Evolutionary conservation across 1,140 invertebrate species (phyloP), one percentile per base, ranked within the genome.

Genomic region (Pentalonia nigronervosa): DNA sequence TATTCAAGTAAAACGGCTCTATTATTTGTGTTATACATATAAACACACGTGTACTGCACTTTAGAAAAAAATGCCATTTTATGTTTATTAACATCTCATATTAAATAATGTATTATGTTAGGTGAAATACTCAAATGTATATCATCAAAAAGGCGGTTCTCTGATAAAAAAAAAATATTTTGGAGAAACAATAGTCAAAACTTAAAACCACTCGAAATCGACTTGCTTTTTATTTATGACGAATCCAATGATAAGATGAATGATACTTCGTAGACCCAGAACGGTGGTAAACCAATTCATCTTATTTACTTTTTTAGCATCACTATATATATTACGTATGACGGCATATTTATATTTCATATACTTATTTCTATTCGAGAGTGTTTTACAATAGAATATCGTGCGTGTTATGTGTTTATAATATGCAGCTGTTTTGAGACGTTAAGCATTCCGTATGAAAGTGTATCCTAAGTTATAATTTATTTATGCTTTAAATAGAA

Each of bases 331-430:
- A 76, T 11, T 76, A 76, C 60, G 60, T 76, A 76, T 76, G 30
- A 76, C 60, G 30, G 60, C 60, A n/a, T 76, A 76, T 76, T 76
- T 76, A 76, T 76, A n/a, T 76, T n/a, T 76, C 60, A 76, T n/a
- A 76, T 30, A 76, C n/a, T 67, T 67, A 67, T 67, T 76, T 76
- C n/a, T 76, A 76, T 34, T 34, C 30, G n/a, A 76, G 14, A 76
- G 30, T 76, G 60, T 76, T 76, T n/a, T 76, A 34, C 60, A 76
- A 76, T 76, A 76, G 60, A 76, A 30, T n/a, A n/a, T 76, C 30
- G 30, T 76, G 60, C 60, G 60, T 76, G 60, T 2, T n/a, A 7
- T 76, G 30, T n/a, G 60, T 76, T 76, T 14, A n/a, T 76, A n/a
- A 67, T n/a, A 34, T 76, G 1, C 41, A 41, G 41, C n/a, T 76